Conservation (phyloP, 2,797 vertebrate genomes). For the Staurois parvus region DNA sequence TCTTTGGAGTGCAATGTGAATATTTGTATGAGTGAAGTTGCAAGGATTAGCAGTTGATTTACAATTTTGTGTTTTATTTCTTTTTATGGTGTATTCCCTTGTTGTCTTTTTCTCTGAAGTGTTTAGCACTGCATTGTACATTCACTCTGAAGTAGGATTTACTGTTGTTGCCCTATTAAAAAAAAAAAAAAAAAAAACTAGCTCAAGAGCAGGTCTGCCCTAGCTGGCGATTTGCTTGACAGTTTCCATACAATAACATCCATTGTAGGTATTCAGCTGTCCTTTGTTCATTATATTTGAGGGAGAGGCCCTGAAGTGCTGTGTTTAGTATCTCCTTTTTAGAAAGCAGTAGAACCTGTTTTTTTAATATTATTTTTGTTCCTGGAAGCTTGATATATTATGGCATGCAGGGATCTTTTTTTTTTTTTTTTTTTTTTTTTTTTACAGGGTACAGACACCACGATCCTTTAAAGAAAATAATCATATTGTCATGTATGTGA, state of each 20-base stretch:
- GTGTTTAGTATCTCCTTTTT: background rate
- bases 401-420: background rate
- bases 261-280: background rate
- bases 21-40: too few species aligned
- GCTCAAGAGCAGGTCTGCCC: background rate
- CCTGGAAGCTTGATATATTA: slow-evolving; percentile 1
- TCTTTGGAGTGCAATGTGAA: too few species aligned
- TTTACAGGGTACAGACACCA: too few species aligned
- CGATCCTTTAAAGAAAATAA: too few species aligned
- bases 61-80: background rate
- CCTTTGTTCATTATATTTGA: slow-evolving; percentile 2
- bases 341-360: slow-evolving; percentile 36
- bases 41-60: too few species aligned
- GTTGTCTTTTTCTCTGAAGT: background rate
- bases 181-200: background rate
- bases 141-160: background rate
- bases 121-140: too few species aligned
- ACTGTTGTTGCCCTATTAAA: background rate
- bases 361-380: background rate
- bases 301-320: background rate
- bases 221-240: background rate
- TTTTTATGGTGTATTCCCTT: background rate
- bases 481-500: too few species aligned
- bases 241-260: background rate
- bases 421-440: too few species aligned